A percentile compares a stretch with the other conserved stretches of the same genome.
These are phyloP conservation scores for Pantherophis vulpinus DNA, from an alignment of 2,797 vertebrate genomes.

Conservation along the genomic window DNA sequence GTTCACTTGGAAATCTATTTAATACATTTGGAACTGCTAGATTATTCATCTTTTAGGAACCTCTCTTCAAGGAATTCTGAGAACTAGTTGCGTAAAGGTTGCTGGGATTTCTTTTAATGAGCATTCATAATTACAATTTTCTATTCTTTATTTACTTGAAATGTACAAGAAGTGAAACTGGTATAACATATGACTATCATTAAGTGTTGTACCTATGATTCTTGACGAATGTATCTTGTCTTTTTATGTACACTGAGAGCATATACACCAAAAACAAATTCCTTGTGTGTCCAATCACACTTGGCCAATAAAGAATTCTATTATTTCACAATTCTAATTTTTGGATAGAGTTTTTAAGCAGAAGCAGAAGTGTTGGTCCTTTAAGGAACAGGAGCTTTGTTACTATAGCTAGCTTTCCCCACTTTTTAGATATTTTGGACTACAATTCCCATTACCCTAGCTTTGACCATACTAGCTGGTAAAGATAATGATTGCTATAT, in stretches of 20 bases:
- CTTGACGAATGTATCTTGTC: no score
- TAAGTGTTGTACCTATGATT: no score
- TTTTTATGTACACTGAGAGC: no score
- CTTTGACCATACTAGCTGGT: background rate
- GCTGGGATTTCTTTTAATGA: background rate
- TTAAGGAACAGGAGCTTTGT: background rate
- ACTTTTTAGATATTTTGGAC: background rate
- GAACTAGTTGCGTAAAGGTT: background rate
- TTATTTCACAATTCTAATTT: background rate
- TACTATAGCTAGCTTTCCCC: background rate
- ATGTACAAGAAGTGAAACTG: background rate
- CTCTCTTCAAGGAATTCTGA: background rate
- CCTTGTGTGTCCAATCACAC: no score
- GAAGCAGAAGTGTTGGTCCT: background rate
- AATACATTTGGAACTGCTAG: background rate
- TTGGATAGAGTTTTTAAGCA: background rate
- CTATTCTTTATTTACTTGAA: constrained; percentile 17
- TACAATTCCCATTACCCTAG: background rate
- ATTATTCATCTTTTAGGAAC: background rate
- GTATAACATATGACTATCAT: background rate
- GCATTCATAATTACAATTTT: constrained; percentile 11
- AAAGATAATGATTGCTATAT: background rate
- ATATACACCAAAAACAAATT: no score
- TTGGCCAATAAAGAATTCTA: no score
- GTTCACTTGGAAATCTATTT: background rate